Conservation (phyloP, 2,113 vertebrate genomes). For the Megaceryle maxima region DNA sequence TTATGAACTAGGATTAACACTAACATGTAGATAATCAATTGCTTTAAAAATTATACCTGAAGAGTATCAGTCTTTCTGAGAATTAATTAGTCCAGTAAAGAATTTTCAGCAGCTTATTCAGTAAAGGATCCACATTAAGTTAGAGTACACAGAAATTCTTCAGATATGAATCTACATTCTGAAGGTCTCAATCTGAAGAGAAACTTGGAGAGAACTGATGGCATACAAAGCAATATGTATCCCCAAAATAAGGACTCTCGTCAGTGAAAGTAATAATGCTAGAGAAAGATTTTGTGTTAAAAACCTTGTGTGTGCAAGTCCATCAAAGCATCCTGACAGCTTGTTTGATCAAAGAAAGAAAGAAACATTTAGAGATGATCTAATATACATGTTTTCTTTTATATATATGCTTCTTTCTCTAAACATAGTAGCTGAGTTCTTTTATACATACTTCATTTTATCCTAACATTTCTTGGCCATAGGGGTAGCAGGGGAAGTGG, state of each 20-base stretch:
- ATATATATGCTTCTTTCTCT: neutral
- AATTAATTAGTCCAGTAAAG: neutral
- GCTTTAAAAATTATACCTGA: neutral
- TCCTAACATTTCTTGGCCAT: neutral
- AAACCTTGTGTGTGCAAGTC: neutral
- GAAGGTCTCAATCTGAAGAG: neutral
- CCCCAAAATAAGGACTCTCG: neutral
- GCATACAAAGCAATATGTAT: neutral
- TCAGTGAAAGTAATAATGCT: neutral
- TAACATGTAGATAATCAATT: neutral
- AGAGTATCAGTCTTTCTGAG: neutral
- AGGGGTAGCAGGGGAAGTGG: neutral
- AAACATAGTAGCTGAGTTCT: neutral
- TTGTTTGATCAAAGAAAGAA: neutral
- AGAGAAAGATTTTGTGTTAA: neutral
- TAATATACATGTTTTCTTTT: neutral
- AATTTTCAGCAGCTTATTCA: neutral
- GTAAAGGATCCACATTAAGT: neutral
- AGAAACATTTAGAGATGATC: neutral
- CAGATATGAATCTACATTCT: neutral
- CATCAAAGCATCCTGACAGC: neutral
- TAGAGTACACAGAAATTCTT: neutral
- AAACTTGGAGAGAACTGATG: neutral
- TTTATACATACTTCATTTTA: neutral
- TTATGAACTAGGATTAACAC: neutral